Percentiles rank a stretch among this genome's conserved stretches.
Conservation (phyloP, 2,113 vertebrate species). For the Scytalopus superciliaris region DNA sequence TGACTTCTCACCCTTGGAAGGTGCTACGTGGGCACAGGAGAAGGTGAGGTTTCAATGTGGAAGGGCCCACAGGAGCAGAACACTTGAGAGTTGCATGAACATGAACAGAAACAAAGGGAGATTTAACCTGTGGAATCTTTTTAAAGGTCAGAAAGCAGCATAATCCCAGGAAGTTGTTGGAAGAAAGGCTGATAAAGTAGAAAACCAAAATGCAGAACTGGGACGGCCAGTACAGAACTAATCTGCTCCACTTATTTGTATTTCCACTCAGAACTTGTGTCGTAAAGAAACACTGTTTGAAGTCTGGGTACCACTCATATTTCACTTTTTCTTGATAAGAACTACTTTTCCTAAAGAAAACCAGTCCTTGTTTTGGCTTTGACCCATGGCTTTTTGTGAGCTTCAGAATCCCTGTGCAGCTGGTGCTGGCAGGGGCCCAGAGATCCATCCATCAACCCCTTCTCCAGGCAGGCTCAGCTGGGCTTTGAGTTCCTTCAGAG, state of each 20-base stretch:
- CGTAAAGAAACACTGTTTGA: conserved; percentile 21
- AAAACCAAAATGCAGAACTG: neutral
- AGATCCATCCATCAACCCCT: neutral
- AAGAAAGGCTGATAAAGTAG: neutral
- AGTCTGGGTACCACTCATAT: neutral
- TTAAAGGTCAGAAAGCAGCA: neutral
- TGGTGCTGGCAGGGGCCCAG: neutral
- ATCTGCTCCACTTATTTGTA: conserved; percentile 57
- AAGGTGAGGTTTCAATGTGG: neutral
- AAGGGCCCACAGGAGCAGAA: neutral
- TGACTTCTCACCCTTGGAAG: neutral
- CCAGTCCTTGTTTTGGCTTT: neutral
- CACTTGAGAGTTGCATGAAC: neutral
- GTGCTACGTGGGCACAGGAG: neutral
- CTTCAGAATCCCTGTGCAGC: neutral
- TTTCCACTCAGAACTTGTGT: conserved; percentile 58
- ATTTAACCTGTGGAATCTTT: neutral
- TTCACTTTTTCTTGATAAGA: conserved; percentile 22
- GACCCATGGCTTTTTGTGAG: neutral
- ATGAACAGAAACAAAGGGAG: neutral
- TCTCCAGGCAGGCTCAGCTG: neutral
- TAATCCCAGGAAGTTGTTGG: neutral
- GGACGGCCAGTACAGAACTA: neutral
- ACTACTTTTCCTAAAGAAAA: neutral
- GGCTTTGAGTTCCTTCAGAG: neutral